Evolutionary conservation across 1,140 invertebrate genomes (phyloP).

Genomic region (Bombus consobrinus): DNA sequence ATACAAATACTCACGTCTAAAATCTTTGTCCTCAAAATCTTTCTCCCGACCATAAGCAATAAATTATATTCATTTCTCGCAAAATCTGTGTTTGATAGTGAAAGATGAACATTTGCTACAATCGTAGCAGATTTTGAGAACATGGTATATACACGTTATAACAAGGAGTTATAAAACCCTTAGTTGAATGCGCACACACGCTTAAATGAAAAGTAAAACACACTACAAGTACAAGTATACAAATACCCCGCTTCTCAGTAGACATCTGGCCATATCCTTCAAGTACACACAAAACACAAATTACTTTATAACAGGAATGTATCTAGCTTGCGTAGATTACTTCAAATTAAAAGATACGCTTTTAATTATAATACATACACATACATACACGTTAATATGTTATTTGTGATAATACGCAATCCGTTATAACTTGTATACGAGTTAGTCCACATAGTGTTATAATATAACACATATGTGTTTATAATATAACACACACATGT

Average conservation of each 20-base stretch:
- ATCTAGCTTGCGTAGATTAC: not conserved
- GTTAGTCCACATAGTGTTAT: not conserved
- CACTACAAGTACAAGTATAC: not conserved
- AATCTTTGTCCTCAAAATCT: not conserved
- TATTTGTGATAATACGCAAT: not conserved
- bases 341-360: not conserved
- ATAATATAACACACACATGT: not conserved
- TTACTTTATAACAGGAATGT: not conserved
- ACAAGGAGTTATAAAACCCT: not conserved
- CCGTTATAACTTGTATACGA: not conserved
- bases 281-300: not conserved
- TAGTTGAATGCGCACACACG: not conserved
- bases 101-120: not conserved
- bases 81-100: not conserved
- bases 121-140: not conserved
- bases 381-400: not conserved
- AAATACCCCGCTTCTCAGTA: not conserved
- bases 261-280: not conserved
- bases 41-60: not conserved
- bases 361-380: not conserved
- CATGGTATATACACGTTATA: not conserved
- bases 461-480: not conserved
- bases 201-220: not conserved
- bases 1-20: not conserved
- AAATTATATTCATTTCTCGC: not conserved